Percentiles rank a stretch among this genome's conserved stretches.
These are phyloP conservation scores for Anthrax anthrax DNA, from an alignment of 2,888 invertebrate genomes.

Conservation along the genomic window DNA sequence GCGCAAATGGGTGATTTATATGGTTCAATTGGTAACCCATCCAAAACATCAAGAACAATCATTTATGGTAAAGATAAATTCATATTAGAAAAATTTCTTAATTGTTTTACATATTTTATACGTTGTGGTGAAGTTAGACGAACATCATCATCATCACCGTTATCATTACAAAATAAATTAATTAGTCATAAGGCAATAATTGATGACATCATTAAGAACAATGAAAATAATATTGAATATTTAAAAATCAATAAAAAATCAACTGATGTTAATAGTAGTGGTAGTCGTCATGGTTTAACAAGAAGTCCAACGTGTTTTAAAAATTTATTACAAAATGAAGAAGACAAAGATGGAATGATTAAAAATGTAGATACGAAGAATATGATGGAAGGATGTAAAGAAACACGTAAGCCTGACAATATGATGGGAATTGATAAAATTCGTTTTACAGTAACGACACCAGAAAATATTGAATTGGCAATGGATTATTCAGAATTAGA, in stretches of 20 bases:
- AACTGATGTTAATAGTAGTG: neutral
- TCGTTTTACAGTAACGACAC: constrained; percentile 29
- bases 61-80: constrained; percentile 52
- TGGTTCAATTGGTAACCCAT: constrained; percentile 69
- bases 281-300: constrained; percentile 14
- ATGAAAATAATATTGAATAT: constrained; percentile 6
- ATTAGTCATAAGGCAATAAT: constrained; percentile 25
- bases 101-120: constrained; percentile 74
- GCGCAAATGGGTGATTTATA: constrained; percentile 76
- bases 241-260: neutral
- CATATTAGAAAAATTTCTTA: constrained; percentile 55
- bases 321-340: constrained; percentile 17
- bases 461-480: constrained; percentile 28
- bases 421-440: constrained; percentile 13
- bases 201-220: constrained; percentile 9
- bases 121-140: constrained; percentile 58
- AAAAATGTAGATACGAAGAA: constrained; percentile 7
- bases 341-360: neutral
- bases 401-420: constrained; percentile 21
- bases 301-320: constrained; percentile 28
- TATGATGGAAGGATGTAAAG: constrained; percentile 18
- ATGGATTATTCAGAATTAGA: constrained; percentile 1
- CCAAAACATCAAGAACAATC: constrained; percentile 64
- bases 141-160: no score
- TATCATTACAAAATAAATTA: constrained; percentile 29